Base-by-base conservation (phyloP, 2,888 invertebrate genomes). In the Erynnis tages region DNA sequence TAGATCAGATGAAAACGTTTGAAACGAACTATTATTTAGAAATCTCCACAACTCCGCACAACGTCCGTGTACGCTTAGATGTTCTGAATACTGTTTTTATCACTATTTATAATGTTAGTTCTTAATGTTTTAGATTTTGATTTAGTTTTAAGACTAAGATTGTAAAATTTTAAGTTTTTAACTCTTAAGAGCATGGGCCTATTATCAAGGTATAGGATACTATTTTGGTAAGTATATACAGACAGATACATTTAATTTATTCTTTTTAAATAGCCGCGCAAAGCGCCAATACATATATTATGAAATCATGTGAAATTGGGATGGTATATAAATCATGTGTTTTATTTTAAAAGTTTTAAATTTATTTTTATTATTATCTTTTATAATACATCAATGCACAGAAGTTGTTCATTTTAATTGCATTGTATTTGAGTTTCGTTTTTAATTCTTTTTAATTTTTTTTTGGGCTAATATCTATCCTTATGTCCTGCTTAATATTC, bases 1-100 rank as follows among this genome's bases (percentile, higher is more conserved):
- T 58, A 48, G 46, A 52, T 11, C 38, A 38, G n/a, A 13, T 17
- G 0, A 40, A 34, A 23, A 14, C 30, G 30, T 29, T 34, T 30
- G 14, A 50, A 34, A 35, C 13, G 14, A 14, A 32, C 6, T 45
- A 47, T 25, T 32, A 40, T 35, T 46, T 13, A 35, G 52, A 48
- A 57, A 54, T 60, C 58, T 57, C 54, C 14, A 37, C 37, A 43
- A 54, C 30, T 65, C 65, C 75, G 84, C 86, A 84, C 85, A 85
- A 83, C 65, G 66, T 65, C 67, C 66, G 58, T 61, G 71, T 82
- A 80, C 77, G 82, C 79, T 82, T 83, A 79, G 69, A 67, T 75
- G 65, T 69, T 76, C 69, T 71, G 69, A 75, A 65, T 65, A 62
- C 50, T 34, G 55, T 76, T 76, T 75, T 71, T 40, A 16, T 38